Base-by-base conservation (phyloP, 2,888 invertebrate genomes). In the Luperina testacea region DNA sequence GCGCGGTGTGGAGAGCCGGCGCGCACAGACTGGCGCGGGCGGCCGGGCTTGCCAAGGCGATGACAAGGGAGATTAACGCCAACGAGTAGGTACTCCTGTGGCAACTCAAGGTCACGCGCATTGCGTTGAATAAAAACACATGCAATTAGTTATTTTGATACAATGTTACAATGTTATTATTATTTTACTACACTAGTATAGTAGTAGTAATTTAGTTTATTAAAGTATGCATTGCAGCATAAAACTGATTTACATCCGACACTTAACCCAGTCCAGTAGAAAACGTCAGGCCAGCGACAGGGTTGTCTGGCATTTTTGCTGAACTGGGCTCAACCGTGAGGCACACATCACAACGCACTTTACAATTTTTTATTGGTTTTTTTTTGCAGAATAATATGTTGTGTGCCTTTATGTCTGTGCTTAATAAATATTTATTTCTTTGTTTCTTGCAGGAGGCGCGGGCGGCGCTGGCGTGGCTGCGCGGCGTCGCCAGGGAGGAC, bases 401-500 rank as follows among this genome's bases (percentile, higher is more conserved):
- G 8, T 63, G 63, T 63, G 5, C 17, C 17, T 27, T 27, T 63
- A 63, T 53, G 9, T 63, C 8, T 17, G 27, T 63, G 27, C 13
- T 65, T 9, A 15, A 42, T 8, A 13, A 45, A n/a, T 45, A 0
- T 45, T 45, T 27, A 11, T 13, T 48, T 27, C 0, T 48, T 20
- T 20, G 20, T 2, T 42, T 17, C 5, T 17, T 15, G 0, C 87
- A 95, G 95, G 93, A 92, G 73, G 95, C 95, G 1, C 91, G 90
- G 0, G 78, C 78, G 7, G 82, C 95, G 0, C 85, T 95, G 80
- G 93, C 93, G 24, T 93, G 95, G 94, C 89, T 94, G 80, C 94
- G 94, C 17, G 92, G 91, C 8, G 80, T 86, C 69, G 75, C 82
- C 0, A 80, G 72, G 24, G 87, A 90, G n/a, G 87, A 87, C 42